Evolutionary conservation across 2,888 invertebrate species (phyloP).

Genomic region (Aleiodes testaceus): DNA sequence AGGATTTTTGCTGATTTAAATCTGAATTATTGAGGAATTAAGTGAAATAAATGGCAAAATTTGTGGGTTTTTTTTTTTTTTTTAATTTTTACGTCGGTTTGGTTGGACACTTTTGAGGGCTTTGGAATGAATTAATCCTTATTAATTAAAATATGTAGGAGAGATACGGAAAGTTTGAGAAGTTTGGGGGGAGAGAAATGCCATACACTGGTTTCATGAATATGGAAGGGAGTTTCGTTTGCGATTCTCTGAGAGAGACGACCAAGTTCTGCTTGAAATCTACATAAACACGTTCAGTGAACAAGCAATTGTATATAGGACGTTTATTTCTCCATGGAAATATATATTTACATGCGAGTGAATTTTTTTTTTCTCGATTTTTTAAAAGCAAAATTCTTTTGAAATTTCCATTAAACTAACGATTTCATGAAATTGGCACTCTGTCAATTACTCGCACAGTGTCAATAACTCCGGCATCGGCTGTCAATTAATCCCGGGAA

Average conservation of each 20-base stretch:
- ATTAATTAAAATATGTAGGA: constrained; percentile 4
- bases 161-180: not conserved
- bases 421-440: no score
- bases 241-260: constrained; percentile 31
- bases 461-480: no score
- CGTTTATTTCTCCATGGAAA: not conserved
- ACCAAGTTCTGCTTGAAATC: constrained; percentile 28
- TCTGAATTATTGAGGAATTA: not conserved
- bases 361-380: not conserved
- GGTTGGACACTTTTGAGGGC: not conserved
- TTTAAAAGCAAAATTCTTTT: no score
- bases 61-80: no score
- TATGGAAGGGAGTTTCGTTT: constrained; percentile 38
- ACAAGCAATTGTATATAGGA: constrained; percentile 12
- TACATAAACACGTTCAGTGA: constrained; percentile 35
- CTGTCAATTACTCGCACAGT: no score
- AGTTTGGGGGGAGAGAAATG: constrained; percentile 8
- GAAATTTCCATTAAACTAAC: not conserved
- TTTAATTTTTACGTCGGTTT: no score
- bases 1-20: not conserved
- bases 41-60: no score
- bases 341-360: not conserved
- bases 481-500: no score
- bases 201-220: constrained; percentile 33
- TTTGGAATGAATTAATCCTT: not conserved